These are phyloP conservation scores for Nephrocerus scutellatus DNA, from an alignment of 2,888 invertebrate genomes.

Conservation along the genomic window DNA sequence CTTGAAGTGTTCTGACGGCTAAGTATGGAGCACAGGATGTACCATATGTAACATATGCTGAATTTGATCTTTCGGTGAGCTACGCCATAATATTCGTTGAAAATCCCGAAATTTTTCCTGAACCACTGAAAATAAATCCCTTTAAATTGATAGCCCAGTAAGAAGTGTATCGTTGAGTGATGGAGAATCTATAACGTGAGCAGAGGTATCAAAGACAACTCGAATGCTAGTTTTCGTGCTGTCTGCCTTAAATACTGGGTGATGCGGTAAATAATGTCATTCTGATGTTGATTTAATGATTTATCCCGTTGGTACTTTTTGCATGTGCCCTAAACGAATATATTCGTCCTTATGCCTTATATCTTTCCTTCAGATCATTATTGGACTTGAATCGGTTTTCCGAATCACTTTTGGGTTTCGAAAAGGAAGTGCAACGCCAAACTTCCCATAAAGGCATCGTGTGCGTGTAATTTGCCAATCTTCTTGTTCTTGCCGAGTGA, in stretches of 20 bases:
- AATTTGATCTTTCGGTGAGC: conserved; percentile 3
- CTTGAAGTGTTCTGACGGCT: conserved; percentile 16
- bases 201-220: conserved; percentile 18
- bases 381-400: conserved; percentile 2
- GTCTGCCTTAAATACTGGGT: conserved; percentile 16
- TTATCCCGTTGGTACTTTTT: conserved; percentile 7
- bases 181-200: neutral
- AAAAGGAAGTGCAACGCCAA: too few species aligned
- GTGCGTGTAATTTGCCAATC: too few species aligned
- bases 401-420: too few species aligned
- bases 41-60: conserved; percentile 18
- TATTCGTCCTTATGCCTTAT: conserved; percentile 10
- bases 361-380: conserved; percentile 1
- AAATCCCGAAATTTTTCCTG: conserved; percentile 9
- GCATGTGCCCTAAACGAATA: conserved; percentile 10
- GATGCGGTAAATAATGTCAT: conserved; percentile 13
- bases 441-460: too few species aligned
- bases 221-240: conserved; percentile 13
- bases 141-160: conserved; percentile 10
- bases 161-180: conserved; percentile 14
- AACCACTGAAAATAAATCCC: conserved; percentile 14
- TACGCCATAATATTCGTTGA: conserved; percentile 18
- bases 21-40: conserved; percentile 19
- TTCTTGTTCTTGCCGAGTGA: too few species aligned
- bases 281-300: conserved; percentile 2